These are phyloP conservation scores for Ammodytes dubius DNA, from an alignment of 2,113 vertebrate species.

Conservation along the genomic window DNA sequence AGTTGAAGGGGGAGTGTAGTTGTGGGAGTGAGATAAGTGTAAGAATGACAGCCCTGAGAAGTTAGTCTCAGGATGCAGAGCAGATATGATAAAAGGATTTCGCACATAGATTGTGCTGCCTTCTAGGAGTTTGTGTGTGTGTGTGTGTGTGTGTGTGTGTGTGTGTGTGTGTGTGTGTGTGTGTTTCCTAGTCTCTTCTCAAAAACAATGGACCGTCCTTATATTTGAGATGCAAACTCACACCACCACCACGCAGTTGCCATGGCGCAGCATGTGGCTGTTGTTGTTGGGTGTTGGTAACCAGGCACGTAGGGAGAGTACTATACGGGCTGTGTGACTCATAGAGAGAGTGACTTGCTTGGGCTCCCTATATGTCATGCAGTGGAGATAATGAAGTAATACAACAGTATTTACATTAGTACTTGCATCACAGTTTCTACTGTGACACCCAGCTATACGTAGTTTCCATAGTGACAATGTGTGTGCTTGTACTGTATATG, in stretches of 20 bases:
- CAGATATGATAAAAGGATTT: slow-evolving; percentile 44
- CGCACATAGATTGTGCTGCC: background rate
- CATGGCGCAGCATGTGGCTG: slow-evolving; percentile 33
- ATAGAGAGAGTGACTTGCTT: slow-evolving; percentile 40
- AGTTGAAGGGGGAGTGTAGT: slow-evolving; percentile 31
- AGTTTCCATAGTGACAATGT: slow-evolving; percentile 21
- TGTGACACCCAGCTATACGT: background rate
- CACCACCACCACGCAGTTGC: slow-evolving; percentile 57
- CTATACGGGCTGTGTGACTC: slow-evolving; percentile 49
- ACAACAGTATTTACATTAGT: background rate
- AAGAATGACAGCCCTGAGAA: slow-evolving; percentile 13
- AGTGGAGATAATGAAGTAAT: slow-evolving; percentile 3
- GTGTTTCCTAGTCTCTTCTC: background rate
- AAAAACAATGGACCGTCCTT: slow-evolving; percentile 5
- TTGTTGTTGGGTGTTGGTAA: slow-evolving; percentile 63
- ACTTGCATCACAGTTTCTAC: background rate
- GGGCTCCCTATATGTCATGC: background rate
- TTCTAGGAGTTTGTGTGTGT: background rate
- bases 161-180: no score
- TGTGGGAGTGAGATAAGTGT: slow-evolving; percentile 44
- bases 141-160: no score
- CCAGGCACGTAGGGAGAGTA: slow-evolving; percentile 23
- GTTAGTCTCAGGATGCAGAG: slow-evolving; percentile 25
- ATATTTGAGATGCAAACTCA: slow-evolving; percentile 48
- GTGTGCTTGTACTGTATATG: background rate